Evolutionary conservation across 1,140 invertebrate genomes (phyloP).

Genomic region (Nephotettix cincticeps): DNA sequence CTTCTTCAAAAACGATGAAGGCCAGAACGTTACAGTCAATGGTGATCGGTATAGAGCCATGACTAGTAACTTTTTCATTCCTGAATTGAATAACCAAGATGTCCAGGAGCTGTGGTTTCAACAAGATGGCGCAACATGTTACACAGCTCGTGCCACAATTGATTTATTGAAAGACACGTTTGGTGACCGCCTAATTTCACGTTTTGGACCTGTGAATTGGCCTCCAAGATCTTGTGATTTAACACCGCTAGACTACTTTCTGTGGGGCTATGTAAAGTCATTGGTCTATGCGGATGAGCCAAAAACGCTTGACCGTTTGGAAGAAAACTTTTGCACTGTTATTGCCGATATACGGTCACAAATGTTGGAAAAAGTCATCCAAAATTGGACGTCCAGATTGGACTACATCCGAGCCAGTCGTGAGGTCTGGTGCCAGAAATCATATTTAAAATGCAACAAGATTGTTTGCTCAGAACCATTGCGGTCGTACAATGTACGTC

Average conservation of each 20-base stretch:
- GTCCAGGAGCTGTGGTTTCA: not conserved
- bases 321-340: no score
- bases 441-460: no score
- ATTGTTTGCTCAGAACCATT: no score
- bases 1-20: conserved; percentile 43
- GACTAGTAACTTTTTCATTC: conserved; percentile 39
- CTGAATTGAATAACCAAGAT: not conserved
- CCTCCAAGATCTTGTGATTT: conserved; percentile 16
- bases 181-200: not conserved
- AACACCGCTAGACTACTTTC: conserved; percentile 15
- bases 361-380: no score
- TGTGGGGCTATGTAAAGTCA: conserved; percentile 9
- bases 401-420: no score
- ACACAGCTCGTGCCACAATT: not conserved
- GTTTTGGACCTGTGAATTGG: conserved; percentile 1
- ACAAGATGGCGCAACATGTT: not conserved
- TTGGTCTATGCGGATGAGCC: conserved; percentile 6
- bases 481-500: no score
- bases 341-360: no score
- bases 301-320: no score
- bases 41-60: conserved; percentile 43
- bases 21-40: conserved; percentile 41
- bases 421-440: no score
- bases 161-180: not conserved
- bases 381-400: no score